Conservation (phyloP, 2,888 invertebrate genomes). For the Tiliacea citrago region DNA sequence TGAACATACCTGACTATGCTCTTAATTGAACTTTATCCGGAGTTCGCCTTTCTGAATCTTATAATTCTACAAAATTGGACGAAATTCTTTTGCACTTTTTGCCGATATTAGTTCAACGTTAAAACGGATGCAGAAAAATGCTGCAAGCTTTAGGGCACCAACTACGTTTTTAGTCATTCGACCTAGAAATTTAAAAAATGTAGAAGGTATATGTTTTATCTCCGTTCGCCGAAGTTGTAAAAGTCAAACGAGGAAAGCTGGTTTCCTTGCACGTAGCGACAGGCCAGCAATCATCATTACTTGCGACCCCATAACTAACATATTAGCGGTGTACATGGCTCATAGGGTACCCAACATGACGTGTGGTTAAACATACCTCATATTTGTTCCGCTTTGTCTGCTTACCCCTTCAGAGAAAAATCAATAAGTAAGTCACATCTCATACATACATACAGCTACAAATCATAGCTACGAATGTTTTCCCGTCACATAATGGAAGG, state of each 20-base stretch:
- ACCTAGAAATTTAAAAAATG: constrained; percentile 35
- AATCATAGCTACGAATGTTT: constrained; percentile 46
- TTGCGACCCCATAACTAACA: constrained; percentile 63
- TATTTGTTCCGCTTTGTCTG: constrained; percentile 55
- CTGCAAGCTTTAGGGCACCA: constrained; percentile 14
- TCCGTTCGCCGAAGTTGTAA: constrained; percentile 60
- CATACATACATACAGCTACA: constrained; percentile 24
- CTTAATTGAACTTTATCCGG: constrained; percentile 24
- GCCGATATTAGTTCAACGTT: background rate
- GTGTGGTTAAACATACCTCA: constrained; percentile 50
- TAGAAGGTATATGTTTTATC: constrained; percentile 42
- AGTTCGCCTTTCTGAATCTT: constrained; percentile 5
- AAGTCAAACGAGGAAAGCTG: constrained; percentile 61
- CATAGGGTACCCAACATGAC: constrained; percentile 55
- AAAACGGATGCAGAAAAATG: constrained; percentile 13
- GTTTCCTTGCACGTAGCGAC: constrained; percentile 59
- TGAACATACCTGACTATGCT: constrained; percentile 28
- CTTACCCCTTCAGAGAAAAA: constrained; percentile 51
- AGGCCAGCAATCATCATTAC: constrained; percentile 62
- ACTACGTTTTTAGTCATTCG: constrained; percentile 19
- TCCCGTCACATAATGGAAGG: constrained; percentile 58
- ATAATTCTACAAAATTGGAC: constrained; percentile 19
- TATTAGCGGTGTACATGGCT: constrained; percentile 54
- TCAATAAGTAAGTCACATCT: constrained; percentile 47
- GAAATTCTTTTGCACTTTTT: constrained; percentile 7